These are phyloP conservation scores for Cheilosia vulpina DNA, from an alignment of 2,888 invertebrate genomes.

Conservation along the genomic window DNA sequence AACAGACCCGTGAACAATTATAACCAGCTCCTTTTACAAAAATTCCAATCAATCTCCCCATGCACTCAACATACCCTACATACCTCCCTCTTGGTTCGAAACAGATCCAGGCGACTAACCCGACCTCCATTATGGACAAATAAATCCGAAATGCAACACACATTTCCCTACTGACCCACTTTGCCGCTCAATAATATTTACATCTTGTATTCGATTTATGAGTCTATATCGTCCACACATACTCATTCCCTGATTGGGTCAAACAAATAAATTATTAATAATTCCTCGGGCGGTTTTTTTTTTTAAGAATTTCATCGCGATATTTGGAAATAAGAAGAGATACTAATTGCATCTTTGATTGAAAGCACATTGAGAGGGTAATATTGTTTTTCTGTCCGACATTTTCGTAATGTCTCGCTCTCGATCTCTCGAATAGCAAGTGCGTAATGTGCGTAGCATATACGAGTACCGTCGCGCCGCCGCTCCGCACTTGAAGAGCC, in stretches of 20 bases:
- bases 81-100: neutral
- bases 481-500: neutral
- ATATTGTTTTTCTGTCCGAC: constrained; percentile 6
- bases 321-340: constrained; percentile 4
- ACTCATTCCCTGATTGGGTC: neutral
- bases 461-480: neutral
- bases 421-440: constrained; percentile 1
- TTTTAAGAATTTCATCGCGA: constrained; percentile 8
- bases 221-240: neutral
- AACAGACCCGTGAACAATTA: too few relatives aligned
- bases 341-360: constrained; percentile 40
- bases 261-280: constrained; percentile 26
- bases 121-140: constrained; percentile 1
- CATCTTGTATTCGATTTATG: constrained; percentile 7
- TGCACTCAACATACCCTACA: too few relatives aligned
- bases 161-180: constrained; percentile 26
- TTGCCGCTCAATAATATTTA: constrained; percentile 1
- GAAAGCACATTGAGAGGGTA: constrained; percentile 9
- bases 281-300: constrained; percentile 10
- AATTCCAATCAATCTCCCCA: too few relatives aligned
- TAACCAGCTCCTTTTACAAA: too few relatives aligned
- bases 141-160: constrained; percentile 31
- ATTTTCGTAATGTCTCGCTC: constrained; percentile 22
- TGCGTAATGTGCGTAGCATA: constrained; percentile 15
- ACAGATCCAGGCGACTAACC: neutral